A percentile compares a stretch with the other conserved stretches of the same genome.
These are phyloP conservation scores for Danio tinwini DNA, from an alignment of 2,797 vertebrate species.

Conservation along the genomic window DNA sequence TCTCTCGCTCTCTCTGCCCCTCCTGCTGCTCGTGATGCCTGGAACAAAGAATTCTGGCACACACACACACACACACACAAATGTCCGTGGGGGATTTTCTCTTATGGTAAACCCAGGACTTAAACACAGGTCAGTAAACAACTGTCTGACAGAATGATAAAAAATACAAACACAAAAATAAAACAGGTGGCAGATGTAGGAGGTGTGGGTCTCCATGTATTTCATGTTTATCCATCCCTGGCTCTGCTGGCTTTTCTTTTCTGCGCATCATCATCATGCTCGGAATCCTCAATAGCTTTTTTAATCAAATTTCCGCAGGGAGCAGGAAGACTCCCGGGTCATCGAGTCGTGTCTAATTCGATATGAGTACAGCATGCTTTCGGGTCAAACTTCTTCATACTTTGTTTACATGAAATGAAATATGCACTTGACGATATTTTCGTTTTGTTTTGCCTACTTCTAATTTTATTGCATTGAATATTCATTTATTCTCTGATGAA, in stretches of 20 bases:
- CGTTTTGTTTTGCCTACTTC: neutral
- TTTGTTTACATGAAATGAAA: constrained; percentile 8
- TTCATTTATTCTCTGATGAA: neutral
- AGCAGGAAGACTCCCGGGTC: constrained; percentile 44
- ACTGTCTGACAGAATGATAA: constrained; percentile 74
- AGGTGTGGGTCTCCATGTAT: constrained; percentile 23
- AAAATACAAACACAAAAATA: constrained; percentile 36
- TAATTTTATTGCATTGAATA: neutral
- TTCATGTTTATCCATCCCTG: constrained; percentile 29
- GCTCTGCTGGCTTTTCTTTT: constrained; percentile 27
- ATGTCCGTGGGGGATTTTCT: constrained; percentile 77
- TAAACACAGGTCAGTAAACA: constrained; percentile 81
- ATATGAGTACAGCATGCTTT: constrained; percentile 41
- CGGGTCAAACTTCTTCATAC: constrained; percentile 36
- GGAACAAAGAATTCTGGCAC: constrained; percentile 86
- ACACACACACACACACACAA: constrained; percentile 78
- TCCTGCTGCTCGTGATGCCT: constrained; percentile 72
- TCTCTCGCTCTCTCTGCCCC: constrained; percentile 22
- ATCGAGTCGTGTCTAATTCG: constrained; percentile 36
- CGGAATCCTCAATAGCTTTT: constrained; percentile 43
- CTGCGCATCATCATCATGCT: constrained; percentile 36
- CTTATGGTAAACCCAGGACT: constrained; percentile 75
- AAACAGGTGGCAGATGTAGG: constrained; percentile 54
- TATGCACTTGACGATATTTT: neutral
- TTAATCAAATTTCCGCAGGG: constrained; percentile 44